Percentiles rank a stretch among this genome's conserved stretches.
phyloP scores from a whole-genome alignment of 1,140 invertebrate species.

The Lutraria rhynchaena region DNA sequence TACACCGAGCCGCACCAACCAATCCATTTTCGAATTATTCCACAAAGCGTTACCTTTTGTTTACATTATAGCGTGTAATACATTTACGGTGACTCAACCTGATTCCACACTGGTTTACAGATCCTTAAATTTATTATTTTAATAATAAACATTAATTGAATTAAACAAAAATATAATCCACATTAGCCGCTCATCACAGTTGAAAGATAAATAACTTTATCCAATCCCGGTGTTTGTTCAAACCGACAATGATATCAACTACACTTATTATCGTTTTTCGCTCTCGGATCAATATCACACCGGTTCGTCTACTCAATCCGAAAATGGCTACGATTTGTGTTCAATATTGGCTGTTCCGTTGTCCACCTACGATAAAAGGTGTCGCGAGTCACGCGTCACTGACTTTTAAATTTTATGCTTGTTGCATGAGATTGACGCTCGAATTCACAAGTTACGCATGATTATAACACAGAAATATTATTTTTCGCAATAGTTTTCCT shows the following conservation, averaged over 20 bases:
- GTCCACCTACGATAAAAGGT: conserved; percentile 36
- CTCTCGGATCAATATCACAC: conserved; percentile 29
- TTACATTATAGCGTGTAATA: background rate
- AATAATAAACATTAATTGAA: too few relatives aligned
- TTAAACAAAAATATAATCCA: too few relatives aligned
- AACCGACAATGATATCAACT: conserved; percentile 15
- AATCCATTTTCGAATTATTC: conserved; percentile 39
- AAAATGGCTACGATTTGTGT: conserved; percentile 57
- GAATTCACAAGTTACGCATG: too few relatives aligned
- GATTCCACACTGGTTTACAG: too few relatives aligned
- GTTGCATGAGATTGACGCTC: too few relatives aligned
- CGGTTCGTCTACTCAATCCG: conserved; percentile 34
- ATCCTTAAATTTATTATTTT: too few relatives aligned
- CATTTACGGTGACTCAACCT: background rate
- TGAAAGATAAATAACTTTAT: background rate
- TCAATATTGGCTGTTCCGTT: conserved; percentile 54
- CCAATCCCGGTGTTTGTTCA: background rate
- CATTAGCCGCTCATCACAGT: too few relatives aligned
- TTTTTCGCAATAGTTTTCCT: too few relatives aligned
- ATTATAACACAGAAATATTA: too few relatives aligned
- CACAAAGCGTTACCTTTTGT: conserved; percentile 29
- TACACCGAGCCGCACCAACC: conserved; percentile 2
- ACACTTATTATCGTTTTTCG: conserved; percentile 18
- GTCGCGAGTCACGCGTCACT: conserved; percentile 29
- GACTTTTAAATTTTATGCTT: conserved; percentile 29